Base-by-base conservation (phyloP, 2,797 vertebrate genomes). In the Notolepis coatsorum region DNA sequence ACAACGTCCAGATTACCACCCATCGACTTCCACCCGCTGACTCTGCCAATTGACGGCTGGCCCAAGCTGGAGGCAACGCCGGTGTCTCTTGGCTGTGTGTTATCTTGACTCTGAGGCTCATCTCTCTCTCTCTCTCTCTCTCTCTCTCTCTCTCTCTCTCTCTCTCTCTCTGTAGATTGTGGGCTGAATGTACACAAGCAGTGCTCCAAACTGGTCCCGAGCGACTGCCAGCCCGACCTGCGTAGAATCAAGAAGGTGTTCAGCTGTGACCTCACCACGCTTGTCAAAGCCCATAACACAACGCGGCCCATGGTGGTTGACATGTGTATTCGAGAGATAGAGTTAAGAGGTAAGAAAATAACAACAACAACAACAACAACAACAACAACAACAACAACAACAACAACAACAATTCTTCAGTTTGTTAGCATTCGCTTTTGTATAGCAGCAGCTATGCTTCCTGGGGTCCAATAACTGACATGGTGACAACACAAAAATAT, bases 161-260 rank as follows among this genome's bases (percentile, higher is more conserved):
- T n/a, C n/a, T n/a, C n/a, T n/a, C n/a, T n/a, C n/a, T n/a, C n/a
- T n/a, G n/a, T n/a, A 98, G 98, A 99, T 73, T 99, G 98, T 1
- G 98, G 98, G 7, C 76, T 99, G 85, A 99, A 98, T 8, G 96
- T 99, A 33, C 97, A 99, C 89, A 99, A 99, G 82, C 98, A 99
- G 85, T 99, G 98, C 84, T 98, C 97, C 79, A 98, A 98, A 80
- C 95, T 97, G 0, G 96, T 99, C 65, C 97, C 97, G 82, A 98
- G 96, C 0, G 97, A 99, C 92, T 99, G 98, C 85, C 96, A 98
- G 71, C 98, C 98, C 0, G 97, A 99, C 84, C 95, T 98, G 78
- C 96, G 96, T 87, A 94, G 96, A 83, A 98, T 99, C 88, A 98
- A 98, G 82, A 93, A 98, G 79, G 96, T 99, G 64, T 99, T 96